phyloP scores from a whole-genome alignment of 2,113 vertebrate genomes.

The Donacobius atricapilla region DNA sequence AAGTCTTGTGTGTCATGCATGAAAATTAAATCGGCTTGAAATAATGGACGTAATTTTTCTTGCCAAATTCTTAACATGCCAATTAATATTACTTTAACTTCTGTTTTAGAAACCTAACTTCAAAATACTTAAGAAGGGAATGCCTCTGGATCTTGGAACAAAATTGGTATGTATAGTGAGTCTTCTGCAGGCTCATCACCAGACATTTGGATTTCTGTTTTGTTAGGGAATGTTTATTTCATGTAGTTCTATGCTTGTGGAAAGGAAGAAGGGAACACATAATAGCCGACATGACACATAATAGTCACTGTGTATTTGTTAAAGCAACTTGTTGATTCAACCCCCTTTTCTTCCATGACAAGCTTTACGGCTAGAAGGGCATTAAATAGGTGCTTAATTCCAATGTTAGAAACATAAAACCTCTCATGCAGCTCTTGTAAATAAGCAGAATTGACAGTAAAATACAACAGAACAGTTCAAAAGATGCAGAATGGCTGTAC shows the following conservation, averaged over 20 bases:
- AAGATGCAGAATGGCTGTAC: not conserved
- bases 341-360: not conserved
- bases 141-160: slow-evolving; percentile 5
- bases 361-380: not conserved
- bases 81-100: not conserved
- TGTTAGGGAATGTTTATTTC: not conserved
- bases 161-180: not conserved
- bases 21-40: not conserved
- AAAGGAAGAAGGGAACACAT: not conserved
- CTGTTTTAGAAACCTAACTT: not conserved
- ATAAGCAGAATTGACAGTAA: not conserved
- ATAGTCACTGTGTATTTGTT: not conserved
- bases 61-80: not conserved
- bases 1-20: not conserved
- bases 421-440: not conserved
- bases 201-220: not conserved
- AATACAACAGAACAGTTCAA: not conserved
- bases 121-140: not conserved
- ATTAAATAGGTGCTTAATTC: not conserved
- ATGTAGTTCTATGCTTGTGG: not conserved
- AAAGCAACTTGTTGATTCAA: not conserved
- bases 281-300: not conserved
- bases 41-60: not conserved
- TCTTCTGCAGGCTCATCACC: not conserved
- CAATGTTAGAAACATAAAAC: not conserved